Base-by-base conservation (phyloP, 2,888 invertebrate genomes). In the Drosophila pseudotakahashii region DNA sequence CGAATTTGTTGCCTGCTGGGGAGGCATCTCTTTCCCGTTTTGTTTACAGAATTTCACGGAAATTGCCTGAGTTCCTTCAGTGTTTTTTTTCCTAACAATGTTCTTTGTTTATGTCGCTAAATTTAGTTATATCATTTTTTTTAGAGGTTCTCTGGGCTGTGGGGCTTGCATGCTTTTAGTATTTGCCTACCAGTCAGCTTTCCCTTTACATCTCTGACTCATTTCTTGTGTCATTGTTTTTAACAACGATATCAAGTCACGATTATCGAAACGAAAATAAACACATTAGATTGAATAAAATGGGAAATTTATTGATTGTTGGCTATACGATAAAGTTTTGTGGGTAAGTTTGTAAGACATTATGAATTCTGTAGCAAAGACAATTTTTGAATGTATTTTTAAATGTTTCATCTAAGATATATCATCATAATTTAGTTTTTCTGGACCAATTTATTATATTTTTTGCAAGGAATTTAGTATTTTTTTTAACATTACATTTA, bases 21-120 rank as follows among this genome's bases (percentile, higher is more conserved):
- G 30, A 47, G 23, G 3, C 16, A 10, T 23, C 39, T 39, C 45
- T 41, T 36, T 10, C 14, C 23, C 16, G 11, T 5, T 66, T 66
- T 68, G 54, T 68, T 66, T 66, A 69, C 55, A 39, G 53, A 34
- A 47, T 52, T 52, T 42, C 37, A 23, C 41, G 36, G 41, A 69
- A 73, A 69, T 69, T 53, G 73, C 47, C 47, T 52, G 73, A 41
- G 30, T 41, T 32, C 41, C 51, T 30, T 37, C 32, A 37, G 32
- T 42, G 44, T 11, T 36, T 48, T 64, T 64, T 42, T 26, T 7
- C 7, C 47, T 16, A 48, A 14, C 34, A 44, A 26, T n/a, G 3
- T 14, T 13, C 42, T 23, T 69, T 66, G 64, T 68, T 68, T 53
- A 47, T 51, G 64, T 32, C 55, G 30, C 69, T 39, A 47, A 66